A percentile compares a stretch with the other conserved stretches of the same genome.
phyloP scores from a whole-genome alignment of 2,888 invertebrate genomes.

The Pharmacophagus antenor region DNA sequence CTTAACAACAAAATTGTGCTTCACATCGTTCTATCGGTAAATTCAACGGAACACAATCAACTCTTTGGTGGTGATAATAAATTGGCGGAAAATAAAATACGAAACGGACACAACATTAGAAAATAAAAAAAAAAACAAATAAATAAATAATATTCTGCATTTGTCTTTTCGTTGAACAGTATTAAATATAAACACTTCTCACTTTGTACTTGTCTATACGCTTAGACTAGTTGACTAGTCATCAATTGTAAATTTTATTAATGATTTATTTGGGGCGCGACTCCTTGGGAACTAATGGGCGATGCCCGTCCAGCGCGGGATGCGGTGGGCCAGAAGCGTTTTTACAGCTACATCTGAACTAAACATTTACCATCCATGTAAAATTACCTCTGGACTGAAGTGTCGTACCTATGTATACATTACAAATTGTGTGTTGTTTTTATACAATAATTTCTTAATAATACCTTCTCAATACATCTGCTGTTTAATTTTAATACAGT shows the following conservation, averaged over 20 bases:
- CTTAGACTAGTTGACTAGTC: conserved; percentile 47
- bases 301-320: conserved; percentile 2
- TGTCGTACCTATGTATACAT: neutral
- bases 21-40: conserved; percentile 48
- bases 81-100: conserved; percentile 49
- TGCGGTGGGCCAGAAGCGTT: conserved; percentile 19
- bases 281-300: conserved; percentile 22
- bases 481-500: too few species aligned
- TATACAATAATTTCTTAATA: too few species aligned
- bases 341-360: conserved; percentile 18
- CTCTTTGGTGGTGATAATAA: conserved; percentile 46
- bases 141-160: too few species aligned
- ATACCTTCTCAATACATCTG: too few species aligned
- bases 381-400: neutral
- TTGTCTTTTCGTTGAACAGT: too few species aligned
- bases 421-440: too few species aligned
- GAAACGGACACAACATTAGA: conserved; percentile 45
- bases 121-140: conserved; percentile 44
- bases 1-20: conserved; percentile 77
- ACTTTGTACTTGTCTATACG: conserved; percentile 62
- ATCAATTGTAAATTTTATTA: conserved; percentile 41
- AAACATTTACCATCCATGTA: conserved; percentile 4
- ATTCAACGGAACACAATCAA: conserved; percentile 43
- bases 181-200: too few species aligned
- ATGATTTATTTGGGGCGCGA: conserved; percentile 34